Evolutionary conservation across 1,140 invertebrate genomes (phyloP).

Genomic region (Wiebesia pumilae): DNA sequence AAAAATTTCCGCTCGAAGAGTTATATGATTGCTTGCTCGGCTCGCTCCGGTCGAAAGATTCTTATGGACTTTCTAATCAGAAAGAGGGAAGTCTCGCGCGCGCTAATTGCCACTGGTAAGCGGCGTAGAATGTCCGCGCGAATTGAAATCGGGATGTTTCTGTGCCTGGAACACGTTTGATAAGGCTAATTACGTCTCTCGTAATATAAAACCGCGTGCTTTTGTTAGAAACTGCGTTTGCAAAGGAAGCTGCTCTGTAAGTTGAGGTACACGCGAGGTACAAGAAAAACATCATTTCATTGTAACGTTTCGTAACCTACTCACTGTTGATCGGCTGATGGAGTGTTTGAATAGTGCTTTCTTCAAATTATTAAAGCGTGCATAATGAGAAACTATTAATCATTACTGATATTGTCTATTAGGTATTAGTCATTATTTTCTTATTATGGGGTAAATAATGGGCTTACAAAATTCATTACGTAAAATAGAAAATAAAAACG

Average conservation of each 20-base stretch:
- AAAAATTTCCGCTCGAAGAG: not conserved
- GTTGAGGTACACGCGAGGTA: not conserved
- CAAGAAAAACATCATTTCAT: not conserved
- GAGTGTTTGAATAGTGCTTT: too few relatives aligned
- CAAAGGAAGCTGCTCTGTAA: not conserved
- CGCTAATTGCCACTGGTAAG: not conserved
- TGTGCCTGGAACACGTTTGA: conserved; percentile 22
- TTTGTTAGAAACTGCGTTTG: not conserved
- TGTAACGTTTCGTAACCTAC: not conserved
- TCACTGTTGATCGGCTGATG: too few relatives aligned
- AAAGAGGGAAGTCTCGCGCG: not conserved
- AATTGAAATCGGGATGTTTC: conserved; percentile 41
- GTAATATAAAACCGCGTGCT: not conserved
- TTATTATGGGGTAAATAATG: too few relatives aligned
- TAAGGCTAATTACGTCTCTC: conserved; percentile 11
- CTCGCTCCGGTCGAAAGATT: conserved; percentile 3
- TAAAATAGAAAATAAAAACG: too few relatives aligned
- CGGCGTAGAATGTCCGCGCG: not conserved
- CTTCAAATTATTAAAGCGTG: too few relatives aligned
- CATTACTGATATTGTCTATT: too few relatives aligned
- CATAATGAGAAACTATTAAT: too few relatives aligned
- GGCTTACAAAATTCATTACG: too few relatives aligned
- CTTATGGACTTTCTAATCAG: conserved; percentile 47
- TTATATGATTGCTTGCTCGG: not conserved
- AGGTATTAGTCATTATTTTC: too few relatives aligned